Conservation (phyloP, 2,113 vertebrate genomes). For the Hemibagrus wyckioides region DNA sequence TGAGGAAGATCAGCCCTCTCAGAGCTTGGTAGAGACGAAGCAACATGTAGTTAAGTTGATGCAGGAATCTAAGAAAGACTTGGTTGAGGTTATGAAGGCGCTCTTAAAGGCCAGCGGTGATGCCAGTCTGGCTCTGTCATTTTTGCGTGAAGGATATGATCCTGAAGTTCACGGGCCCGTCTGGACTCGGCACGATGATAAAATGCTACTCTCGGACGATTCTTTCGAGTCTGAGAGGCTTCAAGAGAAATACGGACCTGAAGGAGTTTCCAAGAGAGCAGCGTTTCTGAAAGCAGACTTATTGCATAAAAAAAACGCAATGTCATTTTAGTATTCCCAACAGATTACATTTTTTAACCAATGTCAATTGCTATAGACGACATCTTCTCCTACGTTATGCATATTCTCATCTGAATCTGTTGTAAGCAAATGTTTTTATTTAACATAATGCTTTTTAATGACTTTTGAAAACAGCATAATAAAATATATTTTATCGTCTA, state of each 20-base stretch:
- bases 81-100: constrained; percentile 82
- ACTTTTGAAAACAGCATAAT: neutral
- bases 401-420: neutral
- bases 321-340: neutral
- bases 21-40: constrained; percentile 60
- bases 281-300: constrained; percentile 61
- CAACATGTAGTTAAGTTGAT: constrained; percentile 75
- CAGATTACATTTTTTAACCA: neutral
- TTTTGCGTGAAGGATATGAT: constrained; percentile 70
- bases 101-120: constrained; percentile 88
- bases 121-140: constrained; percentile 70
- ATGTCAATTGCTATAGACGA: neutral
- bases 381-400: neutral
- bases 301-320: neutral
- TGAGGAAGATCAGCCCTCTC: constrained; percentile 9
- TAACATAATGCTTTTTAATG: neutral
- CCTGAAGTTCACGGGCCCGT: constrained; percentile 18
- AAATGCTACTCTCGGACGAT: constrained; percentile 57
- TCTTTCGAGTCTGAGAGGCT: constrained; percentile 50
- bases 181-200: constrained; percentile 67
- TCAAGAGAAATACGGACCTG: constrained; percentile 65
- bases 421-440: neutral
- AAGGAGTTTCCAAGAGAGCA: constrained; percentile 61
- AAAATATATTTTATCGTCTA: neutral
- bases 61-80: constrained; percentile 76